Base-by-base conservation (phyloP, 2,888 invertebrate species). In the Oligia fasciuncula region DNA sequence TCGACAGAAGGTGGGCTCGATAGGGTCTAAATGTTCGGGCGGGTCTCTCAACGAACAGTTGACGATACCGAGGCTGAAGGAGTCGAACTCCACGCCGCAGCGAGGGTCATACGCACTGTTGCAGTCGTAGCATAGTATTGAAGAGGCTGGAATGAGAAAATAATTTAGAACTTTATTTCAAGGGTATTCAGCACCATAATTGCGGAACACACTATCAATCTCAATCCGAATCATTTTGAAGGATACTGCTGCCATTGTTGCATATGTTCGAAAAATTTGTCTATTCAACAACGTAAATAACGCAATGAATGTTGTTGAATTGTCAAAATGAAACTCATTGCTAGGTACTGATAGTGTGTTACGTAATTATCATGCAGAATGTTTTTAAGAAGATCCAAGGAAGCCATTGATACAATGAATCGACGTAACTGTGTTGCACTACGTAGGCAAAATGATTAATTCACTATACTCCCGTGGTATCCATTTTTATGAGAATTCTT, bases 81-180 rank as follows among this genome's bases (percentile, higher is more conserved):
- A 97, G 92, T 99, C 98, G 93, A 99, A 99, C 76, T 98, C 98
- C 92, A 98, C 98, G 1, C 98, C 99, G 91, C 99, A 99, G 88
- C 99, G 97, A 62, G 98, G 98, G 95, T 99, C 99, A 92, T 98
- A 99, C 85, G 98, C 98, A 81, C 99, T 99, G 97, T 99, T 99
- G 95, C 99, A 99, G 91, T 98, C 98, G 93, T 98, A 99, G 95
- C 99, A 99, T 90, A 97, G 97, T 84, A 98, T 97, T 83, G 98
- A 97, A 76, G 97, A 96, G 57, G 97, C 97, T 97, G 95, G 0
- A 91, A 86, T 65, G 0, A 68, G 57, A 72, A 17, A 67, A 57
- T 0, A 43, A 57, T 4, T 14, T 9, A 57, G 57, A 11, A 57
- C 4, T n/a, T 40, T 17, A 54, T 23, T 70, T 70, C 1, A 5